A percentile compares a stretch with the other conserved stretches of the same genome.
Evolutionary conservation across 2,888 invertebrate species (phyloP).

Genomic region (Charanyca ferruginea): DNA sequence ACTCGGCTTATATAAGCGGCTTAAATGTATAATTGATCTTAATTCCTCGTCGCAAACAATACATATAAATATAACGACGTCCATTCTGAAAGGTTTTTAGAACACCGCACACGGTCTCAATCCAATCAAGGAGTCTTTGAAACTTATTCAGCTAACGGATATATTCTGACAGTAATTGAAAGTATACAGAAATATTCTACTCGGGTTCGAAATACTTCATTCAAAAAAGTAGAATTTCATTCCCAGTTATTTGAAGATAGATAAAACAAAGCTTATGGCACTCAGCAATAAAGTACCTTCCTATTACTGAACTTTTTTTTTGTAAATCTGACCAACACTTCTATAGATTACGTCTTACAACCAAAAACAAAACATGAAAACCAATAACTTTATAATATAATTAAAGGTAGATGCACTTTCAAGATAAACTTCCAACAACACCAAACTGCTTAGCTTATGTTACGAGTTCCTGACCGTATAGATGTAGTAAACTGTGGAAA

Average conservation of each 20-base stretch:
- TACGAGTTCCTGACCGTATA: not conserved
- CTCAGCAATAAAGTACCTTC: too few species aligned
- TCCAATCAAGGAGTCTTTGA: conserved; percentile 33
- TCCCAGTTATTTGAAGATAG: conserved; percentile 4
- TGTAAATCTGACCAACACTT: too few species aligned
- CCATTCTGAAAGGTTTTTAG: not conserved
- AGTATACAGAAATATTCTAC: conserved; percentile 11
- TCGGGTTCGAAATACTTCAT: not conserved
- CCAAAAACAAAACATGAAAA: too few species aligned
- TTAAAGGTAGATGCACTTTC: not conserved
- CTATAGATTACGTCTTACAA: too few species aligned
- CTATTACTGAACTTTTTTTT: too few species aligned
- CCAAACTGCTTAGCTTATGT: not conserved
- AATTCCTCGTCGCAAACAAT: not conserved
- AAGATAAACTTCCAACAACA: not conserved
- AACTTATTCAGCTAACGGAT: conserved; percentile 33
- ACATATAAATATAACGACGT: not conserved
- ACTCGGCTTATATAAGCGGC: too few species aligned
- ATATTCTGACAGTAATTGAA: conserved; percentile 43
- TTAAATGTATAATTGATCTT: not conserved
- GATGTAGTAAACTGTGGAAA: not conserved
- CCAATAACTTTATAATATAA: not conserved
- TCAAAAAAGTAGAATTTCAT: conserved; percentile 22
- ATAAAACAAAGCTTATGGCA: too few species aligned
- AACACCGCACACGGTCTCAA: conserved; percentile 24